Evolutionary conservation across 2,888 invertebrate species (phyloP).

Genomic region (Trissonchulus latispiculum): DNA sequence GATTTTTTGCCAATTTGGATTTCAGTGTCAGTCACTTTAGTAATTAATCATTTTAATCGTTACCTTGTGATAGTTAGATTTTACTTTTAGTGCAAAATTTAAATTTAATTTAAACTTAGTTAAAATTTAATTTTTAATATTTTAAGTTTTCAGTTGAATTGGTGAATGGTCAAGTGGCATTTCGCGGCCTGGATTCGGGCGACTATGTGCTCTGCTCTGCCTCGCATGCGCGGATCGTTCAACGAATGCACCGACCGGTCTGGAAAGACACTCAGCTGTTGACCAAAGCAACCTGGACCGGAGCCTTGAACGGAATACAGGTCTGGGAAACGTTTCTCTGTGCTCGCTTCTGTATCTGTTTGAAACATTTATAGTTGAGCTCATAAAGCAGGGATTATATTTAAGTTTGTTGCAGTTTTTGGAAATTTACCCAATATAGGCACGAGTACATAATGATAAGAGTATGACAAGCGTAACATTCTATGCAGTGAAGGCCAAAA

Average conservation of each 20-base stretch:
- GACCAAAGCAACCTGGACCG: conserved; percentile 91
- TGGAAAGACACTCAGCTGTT: conserved; percentile 75
- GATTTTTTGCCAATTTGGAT: too few relatives aligned
- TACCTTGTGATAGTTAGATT: too few relatives aligned
- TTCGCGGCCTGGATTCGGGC: conserved; percentile 90
- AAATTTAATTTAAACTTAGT: too few relatives aligned
- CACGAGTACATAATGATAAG: too few relatives aligned
- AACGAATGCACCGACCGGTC: conserved; percentile 73
- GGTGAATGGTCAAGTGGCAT: conserved; percentile 74
- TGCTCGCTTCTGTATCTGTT: not conserved
- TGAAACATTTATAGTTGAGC: not conserved
- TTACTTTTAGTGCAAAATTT: too few relatives aligned
- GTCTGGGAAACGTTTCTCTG: too few relatives aligned
- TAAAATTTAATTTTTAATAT: too few relatives aligned
- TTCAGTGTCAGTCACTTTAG: too few relatives aligned
- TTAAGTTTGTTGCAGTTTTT: not conserved
- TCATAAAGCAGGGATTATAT: conserved; percentile 9
- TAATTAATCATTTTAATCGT: too few relatives aligned
- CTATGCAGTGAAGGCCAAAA: too few relatives aligned
- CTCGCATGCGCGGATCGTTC: conserved; percentile 84
- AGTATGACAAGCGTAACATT: too few relatives aligned
- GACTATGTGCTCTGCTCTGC: conserved; percentile 95
- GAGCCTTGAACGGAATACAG: conserved; percentile 88
- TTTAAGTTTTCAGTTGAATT: conserved; percentile 59
- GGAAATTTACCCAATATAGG: too few relatives aligned